Evolutionary conservation across 1,140 invertebrate species (phyloP).

Genomic region (Bombus huntii): DNA sequence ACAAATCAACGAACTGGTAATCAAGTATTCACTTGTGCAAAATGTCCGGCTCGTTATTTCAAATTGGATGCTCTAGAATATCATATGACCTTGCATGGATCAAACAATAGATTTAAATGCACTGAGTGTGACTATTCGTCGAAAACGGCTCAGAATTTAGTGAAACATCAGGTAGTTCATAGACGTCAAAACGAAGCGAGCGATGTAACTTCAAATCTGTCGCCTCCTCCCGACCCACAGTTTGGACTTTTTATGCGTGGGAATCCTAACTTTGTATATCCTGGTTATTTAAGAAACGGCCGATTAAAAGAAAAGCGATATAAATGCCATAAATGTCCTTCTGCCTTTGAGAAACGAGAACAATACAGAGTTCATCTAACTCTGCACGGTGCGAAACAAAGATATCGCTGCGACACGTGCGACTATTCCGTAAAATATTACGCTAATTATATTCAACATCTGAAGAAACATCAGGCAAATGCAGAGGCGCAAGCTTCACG

Average conservation of each 20-base stretch:
- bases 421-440: conserved; percentile 95
- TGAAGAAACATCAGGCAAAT: conserved; percentile 89
- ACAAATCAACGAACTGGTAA: conserved; percentile 54
- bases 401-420: conserved; percentile 92
- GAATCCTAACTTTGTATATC: conserved; percentile 90
- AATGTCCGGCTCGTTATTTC: conserved; percentile 88
- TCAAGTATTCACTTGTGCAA: conserved; percentile 84
- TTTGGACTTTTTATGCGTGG: conserved; percentile 87
- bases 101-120: conserved; percentile 88
- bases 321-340: conserved; percentile 93
- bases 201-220: conserved; percentile 38
- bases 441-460: conserved; percentile 91
- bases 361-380: conserved; percentile 93
- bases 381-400: conserved; percentile 92
- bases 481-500: conserved; percentile 86
- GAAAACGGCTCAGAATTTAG: conserved; percentile 89
- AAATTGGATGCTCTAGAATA: conserved; percentile 88
- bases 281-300: conserved; percentile 89
- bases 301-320: conserved; percentile 90
- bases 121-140: conserved; percentile 93
- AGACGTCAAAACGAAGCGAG: conserved; percentile 72
- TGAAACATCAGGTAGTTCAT: conserved; percentile 88
- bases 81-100: conserved; percentile 88
- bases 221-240: conserved; percentile 84
- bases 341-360: conserved; percentile 92